Evolutionary conservation across 2,113 vertebrate species (phyloP), one percentile per base, ranked within the genome.

Genomic region (Psilopsiagon aymara): DNA sequence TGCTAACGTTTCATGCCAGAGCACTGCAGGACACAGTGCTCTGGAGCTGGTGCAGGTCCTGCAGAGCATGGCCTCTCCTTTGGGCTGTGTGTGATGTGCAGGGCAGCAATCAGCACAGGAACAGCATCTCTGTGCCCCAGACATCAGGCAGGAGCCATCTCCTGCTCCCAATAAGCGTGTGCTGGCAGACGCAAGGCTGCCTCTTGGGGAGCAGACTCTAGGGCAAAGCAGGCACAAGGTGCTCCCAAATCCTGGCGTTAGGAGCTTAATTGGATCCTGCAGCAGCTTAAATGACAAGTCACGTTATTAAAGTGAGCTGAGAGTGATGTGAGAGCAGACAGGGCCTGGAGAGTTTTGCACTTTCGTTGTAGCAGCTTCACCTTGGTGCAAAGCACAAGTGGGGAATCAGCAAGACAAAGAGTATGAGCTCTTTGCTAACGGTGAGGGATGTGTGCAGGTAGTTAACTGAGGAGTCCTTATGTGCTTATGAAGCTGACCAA

Each of bases 31-130:
- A 17, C 33, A 5, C 0, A 1, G 29, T 46, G 60, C 44, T 51
- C 13, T 43, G 39, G 84, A 23, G 35, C 2, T 16, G 63, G 4
- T 13, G 31, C 27, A 24, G 74, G 18, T 71, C 18, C 80, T 27
- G 37, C 83, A 62, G 75, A 39, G 7, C 51, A 4, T 1, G 11
- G 57, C 49, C 28, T 53, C 27, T 16, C 20, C 29, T 28, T 35
- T 44, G 24, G 17, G 9, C 29, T 9, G 24, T 3, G 13, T 23
- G 33, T 8, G 57, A 59, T 16, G 27, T 10, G 28, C 55, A 47
- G 44, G 64, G 44, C 29, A 6, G 27, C n/a, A 5, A 0, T 0
- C 0, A 3, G 2, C n/a, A 11, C 9, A 59, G 6, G 23, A 35
- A 21, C 16, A 19, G 53, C 68, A 25, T 31, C 24, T 27, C 1